Base-by-base conservation (phyloP, 2,888 invertebrate genomes). In the Diabrotica balteata region DNA sequence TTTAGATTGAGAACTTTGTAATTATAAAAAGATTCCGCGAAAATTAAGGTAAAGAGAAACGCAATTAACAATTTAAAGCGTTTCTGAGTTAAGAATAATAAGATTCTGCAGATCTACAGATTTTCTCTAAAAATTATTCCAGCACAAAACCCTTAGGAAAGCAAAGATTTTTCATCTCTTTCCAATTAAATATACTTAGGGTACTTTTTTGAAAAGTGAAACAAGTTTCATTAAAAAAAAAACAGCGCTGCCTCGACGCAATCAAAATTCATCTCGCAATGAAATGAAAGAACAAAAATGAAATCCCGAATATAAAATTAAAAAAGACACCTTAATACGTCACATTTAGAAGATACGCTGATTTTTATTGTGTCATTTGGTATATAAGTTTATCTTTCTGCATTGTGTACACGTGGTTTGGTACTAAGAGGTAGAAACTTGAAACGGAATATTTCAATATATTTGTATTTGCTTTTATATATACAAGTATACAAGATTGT, bases 291-390 rank as follows among this genome's bases (percentile, higher is more conserved):
- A 50, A 55, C 22, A 32, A 55, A 65, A 59, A 59, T 60, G 60
- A 55, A 60, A 66, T 66, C 44, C 45, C 22, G 60, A 54, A 60
- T 66, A 55, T 55, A 66, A 61, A 54, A 66, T 66, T 66, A 50
- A 66, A 60, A 60, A 53, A 49, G 59, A 65, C 59, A 53, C 55
- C 60, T 60, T 43, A 51, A 43, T 55, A 22, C 49, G 55, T 54
- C 32, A 60, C 51, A 51, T 54, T 60, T 7, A 8, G 45, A 11
- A 55, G 55, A 60, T 45, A 55, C 17, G 45, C 45, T 53, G 17
- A 44, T 11, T 44, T 46, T 61, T 49, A 9, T 11, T 47, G 4
- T 47, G 5, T 10, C 4, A 10, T 47, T 47, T 47, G 47, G 47
- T 47, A 47, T 10, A 47, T 47, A 10, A 47, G 32, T 32, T 32